Evolutionary conservation across 2,888 invertebrate species (phyloP), one percentile per base, ranked within the genome.

Genomic region (Nycteola revayana): DNA sequence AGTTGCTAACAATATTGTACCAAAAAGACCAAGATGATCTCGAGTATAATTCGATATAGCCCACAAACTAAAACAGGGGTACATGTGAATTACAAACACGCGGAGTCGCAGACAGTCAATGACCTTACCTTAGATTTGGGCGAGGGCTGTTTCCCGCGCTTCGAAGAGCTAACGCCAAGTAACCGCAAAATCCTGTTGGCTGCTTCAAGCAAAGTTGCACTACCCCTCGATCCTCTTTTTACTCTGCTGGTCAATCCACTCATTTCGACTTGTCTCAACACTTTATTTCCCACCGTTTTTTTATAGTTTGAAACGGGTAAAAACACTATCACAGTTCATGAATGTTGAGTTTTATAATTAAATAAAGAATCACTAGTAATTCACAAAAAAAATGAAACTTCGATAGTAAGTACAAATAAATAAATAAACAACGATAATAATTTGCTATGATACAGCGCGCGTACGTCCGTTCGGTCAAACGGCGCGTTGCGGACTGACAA

Each of bases 91-190:
- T n/a, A 21, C n/a, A 55, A 44, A 40, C 59, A 50, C 42, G 64
- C n/a, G n/a, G n/a, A 66, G 63, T 60, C 65, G 60, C 66, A 65
- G 60, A 48, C 65, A 71, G 82, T 79, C 82, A 70, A 71, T 81
- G 84, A 82, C 77, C 83, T 84, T 82, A 88, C 88, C 88, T 88
- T 88, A 59, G 86, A 75, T 83, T 87, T 88, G 66, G 87, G 79
- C 62, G 88, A 86, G 73, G 86, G 80, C 72, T 89, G 86, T 84
- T 89, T 89, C 86, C 86, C 88, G 83, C 89, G 89, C 78, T 89
- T 89, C 56, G 84, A 75, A 42, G 88, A 86, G 68, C 87, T 89
- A 53, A 89, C 85, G 64, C 89, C 89, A 51, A 89, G 83, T 63
- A 89, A 66, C 60, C 89, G 80, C 49, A 89, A 81, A 80, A 89